Evolutionary conservation across 2,113 vertebrate species (phyloP).

Genomic region (Chaetops frenatus): DNA sequence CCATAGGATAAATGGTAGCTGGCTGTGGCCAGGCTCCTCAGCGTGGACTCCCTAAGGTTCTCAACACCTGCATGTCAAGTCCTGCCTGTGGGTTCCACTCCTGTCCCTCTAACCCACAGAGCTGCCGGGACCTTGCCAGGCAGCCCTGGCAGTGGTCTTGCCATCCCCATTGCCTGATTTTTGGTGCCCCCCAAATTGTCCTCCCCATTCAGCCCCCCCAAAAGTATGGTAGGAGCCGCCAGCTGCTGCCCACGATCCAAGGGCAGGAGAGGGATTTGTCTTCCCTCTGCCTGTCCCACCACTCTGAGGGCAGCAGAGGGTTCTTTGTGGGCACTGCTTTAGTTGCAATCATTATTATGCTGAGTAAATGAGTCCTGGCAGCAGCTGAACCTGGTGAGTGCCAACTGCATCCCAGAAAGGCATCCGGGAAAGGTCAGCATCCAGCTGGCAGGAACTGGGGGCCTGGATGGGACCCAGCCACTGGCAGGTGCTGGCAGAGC

Average conservation of each 20-base stretch:
- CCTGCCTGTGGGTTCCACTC: neutral
- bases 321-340: constrained; percentile 43
- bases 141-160: neutral
- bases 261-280: neutral
- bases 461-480: constrained; percentile 4
- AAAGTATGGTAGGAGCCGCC: fast-evolving
- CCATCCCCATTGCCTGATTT: neutral
- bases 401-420: constrained; percentile 52
- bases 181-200: neutral
- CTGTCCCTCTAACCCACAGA: neutral
- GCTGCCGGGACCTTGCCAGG: neutral
- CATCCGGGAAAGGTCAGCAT: constrained; percentile 2
- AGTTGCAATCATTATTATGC: constrained; percentile 47
- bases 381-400: constrained; percentile 56
- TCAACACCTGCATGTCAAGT: neutral
- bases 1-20: fast-evolving
- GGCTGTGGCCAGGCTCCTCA: neutral
- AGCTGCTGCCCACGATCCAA: neutral
- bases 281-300: neutral
- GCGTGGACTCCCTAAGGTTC: fast-evolving
- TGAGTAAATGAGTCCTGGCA: constrained; percentile 40
- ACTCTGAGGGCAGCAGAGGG: neutral
- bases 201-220: neutral
- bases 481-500: neutral
- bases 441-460: constrained; percentile 30